Conservation (phyloP, 2,888 invertebrate genomes). For the Meteorus cinctellus region DNA sequence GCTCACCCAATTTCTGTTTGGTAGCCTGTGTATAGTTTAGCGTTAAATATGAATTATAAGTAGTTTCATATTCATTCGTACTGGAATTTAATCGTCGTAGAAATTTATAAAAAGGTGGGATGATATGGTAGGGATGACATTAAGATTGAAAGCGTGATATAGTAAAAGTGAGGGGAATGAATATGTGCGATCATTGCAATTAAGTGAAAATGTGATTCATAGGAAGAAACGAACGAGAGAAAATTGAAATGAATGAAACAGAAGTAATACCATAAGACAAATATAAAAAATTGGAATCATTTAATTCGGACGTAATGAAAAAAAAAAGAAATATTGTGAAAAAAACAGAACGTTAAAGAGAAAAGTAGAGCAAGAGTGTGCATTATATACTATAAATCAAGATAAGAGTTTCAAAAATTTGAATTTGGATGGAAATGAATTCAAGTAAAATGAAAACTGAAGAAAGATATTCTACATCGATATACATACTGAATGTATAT, state of each 20-base stretch:
- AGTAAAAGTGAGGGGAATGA: slow-evolving; percentile 21
- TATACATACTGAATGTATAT: slow-evolving; percentile 71
- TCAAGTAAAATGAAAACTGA: slow-evolving; percentile 57
- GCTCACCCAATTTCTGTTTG: slow-evolving; percentile 37
- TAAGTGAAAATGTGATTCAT: slow-evolving; percentile 21
- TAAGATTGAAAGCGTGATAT: slow-evolving; percentile 18
- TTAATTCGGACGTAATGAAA: slow-evolving; percentile 26
- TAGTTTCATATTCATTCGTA: slow-evolving; percentile 67
- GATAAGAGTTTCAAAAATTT: slow-evolving; percentile 42
- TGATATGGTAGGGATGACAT: slow-evolving; percentile 12
- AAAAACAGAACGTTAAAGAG: background rate
- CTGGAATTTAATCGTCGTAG: slow-evolving; percentile 57
- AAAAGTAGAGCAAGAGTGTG: slow-evolving; percentile 15
- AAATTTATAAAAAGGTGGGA: slow-evolving; percentile 53
- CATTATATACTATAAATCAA: slow-evolving; percentile 19
- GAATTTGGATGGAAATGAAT: slow-evolving; percentile 47
- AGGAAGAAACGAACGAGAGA: slow-evolving; percentile 18
- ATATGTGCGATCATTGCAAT: background rate
- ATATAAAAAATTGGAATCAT: slow-evolving; percentile 29
- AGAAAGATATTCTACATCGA: slow-evolving; percentile 66
- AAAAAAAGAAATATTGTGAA: background rate
- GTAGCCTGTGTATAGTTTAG: slow-evolving; percentile 50
- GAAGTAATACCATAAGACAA: slow-evolving; percentile 31
- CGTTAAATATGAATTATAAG: slow-evolving; percentile 53
- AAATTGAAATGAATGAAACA: slow-evolving; percentile 26